Conservation (phyloP, 2,797 vertebrate genomes). For the Nothura maculosa region DNA sequence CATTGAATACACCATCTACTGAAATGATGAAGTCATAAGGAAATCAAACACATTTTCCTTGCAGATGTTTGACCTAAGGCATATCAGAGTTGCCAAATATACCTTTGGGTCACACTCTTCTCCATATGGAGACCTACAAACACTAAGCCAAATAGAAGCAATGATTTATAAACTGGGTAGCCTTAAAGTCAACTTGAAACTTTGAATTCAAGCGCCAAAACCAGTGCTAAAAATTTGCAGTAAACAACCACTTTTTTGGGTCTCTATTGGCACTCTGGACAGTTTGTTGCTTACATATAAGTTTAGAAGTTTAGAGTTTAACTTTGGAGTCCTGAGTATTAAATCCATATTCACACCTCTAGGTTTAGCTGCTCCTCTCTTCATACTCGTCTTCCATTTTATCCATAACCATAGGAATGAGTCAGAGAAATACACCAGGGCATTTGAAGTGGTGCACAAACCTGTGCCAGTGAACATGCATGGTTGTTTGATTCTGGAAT, state of each 20-base stretch:
- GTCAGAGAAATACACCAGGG: neutral
- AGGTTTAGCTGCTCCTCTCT: neutral
- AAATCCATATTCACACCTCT: neutral
- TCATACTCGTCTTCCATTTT: neutral
- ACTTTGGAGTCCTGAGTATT: neutral
- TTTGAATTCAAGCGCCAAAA: constrained; percentile 3
- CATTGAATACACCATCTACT: constrained; percentile 42
- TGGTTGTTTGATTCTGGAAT: neutral
- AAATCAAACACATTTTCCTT: constrained; percentile 59
- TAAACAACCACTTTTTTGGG: neutral
- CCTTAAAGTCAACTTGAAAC: constrained; percentile 22
- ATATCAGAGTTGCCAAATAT: constrained; percentile 37
- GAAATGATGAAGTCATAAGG: constrained; percentile 52
- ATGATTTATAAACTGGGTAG: constrained; percentile 47
- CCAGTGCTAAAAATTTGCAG: constrained; percentile 27
- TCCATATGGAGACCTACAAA: constrained; percentile 44
- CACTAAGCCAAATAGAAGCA: neutral
- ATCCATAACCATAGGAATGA: neutral
- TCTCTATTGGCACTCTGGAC: neutral
- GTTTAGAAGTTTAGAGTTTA: neutral
- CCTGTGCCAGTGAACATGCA: neutral
- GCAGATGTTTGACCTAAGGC: constrained; percentile 66
- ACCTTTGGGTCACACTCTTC: constrained; percentile 57
- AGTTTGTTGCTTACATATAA: neutral
- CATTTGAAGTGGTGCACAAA: neutral